Base-by-base conservation (phyloP, 2,113 vertebrate genomes). In the Siphamia tubifer region DNA sequence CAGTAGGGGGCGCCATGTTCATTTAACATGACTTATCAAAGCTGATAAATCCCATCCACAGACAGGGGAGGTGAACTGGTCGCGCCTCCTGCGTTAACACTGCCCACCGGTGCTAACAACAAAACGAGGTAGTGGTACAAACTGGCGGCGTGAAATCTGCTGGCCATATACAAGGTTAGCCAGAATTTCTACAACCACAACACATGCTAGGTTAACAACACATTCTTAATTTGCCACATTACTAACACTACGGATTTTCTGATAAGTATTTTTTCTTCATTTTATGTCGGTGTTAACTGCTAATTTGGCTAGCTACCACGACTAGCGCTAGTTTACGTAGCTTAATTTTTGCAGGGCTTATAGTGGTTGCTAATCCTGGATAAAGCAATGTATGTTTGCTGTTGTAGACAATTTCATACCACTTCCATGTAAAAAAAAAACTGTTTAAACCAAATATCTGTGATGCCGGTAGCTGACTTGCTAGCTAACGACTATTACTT, bases 51-150 rank as follows among this genome's bases (percentile, higher is more conserved):
- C n/a, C n/a, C n/a, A n/a, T n/a, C n/a, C n/a, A n/a, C n/a, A n/a
- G n/a, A n/a, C n/a, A n/a, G n/a, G n/a, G n/a, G n/a, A n/a, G n/a
- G n/a, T n/a, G n/a, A n/a, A n/a, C n/a, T n/a, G n/a, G n/a, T n/a
- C n/a, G n/a, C n/a, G n/a, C n/a, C n/a, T n/a, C n/a, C n/a, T n/a
- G n/a, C n/a, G n/a, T n/a, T n/a, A n/a, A n/a, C n/a, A 40, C 20
- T 48, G n/a, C 8, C 24, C 4, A 23, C 21, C 15, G 34, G 28
- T 21, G 79, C 61, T 75, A 69, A 54, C 32, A 70, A 58, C 52
- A 51, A 60, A 56, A 30, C 3, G 54, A 51, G 56, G 64, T 78
- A 81, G 42, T 13, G 10, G 16, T 3, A 16, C 10, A 5, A 15
- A 2, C 16, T 13, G 19, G 21, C 5, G 19, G 15, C 25, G 52